Base-by-base conservation (phyloP, 1,140 invertebrate species). In the Eumaeus atala region DNA sequence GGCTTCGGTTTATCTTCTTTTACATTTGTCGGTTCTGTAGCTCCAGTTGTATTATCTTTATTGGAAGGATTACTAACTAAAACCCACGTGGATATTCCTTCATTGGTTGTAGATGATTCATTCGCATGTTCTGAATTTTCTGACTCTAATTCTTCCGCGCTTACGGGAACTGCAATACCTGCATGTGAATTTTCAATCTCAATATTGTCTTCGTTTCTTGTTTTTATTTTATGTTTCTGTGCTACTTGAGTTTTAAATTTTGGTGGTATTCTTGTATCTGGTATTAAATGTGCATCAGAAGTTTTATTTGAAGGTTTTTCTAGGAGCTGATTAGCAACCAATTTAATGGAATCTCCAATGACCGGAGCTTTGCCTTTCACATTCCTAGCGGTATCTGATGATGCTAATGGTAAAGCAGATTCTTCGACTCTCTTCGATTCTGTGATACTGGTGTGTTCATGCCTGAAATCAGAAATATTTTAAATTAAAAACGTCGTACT, bases 61-160 rank as follows among this genome's bases (percentile, higher is more conserved):
- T 69, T 83, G 37, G 61, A 59, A 7, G 82, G 74, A 61, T 78
- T 84, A 38, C 91, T 93, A 17, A 94, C 70, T n/a, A 93, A 78
- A 61, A 94, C 91, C 93, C 93, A 94, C 3, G 93, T 94, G 1
- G 92, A 93, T 54, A 94, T 88, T 6, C 92, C 92, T 65, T 91
- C 90, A 37, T 90, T 89, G 0, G 90, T 88, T 0, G 92, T 92
- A 9, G 91, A 89, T 2, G 90, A 87, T 69, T 87, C 81, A 48
- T 57, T 70, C 11, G 74, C 73, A 56, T 89, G 82, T n/a, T 73
- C 67, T 60, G 66, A 74, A 58, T 77, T 81, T 78, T 85, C 84
- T 49, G 72, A 70, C 70, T 90, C 88, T 9, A 89, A 61, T 54
- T 90, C 88, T 68, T 89, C 88, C 54, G 87, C 69, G 36, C 87